phyloP scores from a whole-genome alignment of 1,140 invertebrate genomes.

The Papilio helenus region DNA sequence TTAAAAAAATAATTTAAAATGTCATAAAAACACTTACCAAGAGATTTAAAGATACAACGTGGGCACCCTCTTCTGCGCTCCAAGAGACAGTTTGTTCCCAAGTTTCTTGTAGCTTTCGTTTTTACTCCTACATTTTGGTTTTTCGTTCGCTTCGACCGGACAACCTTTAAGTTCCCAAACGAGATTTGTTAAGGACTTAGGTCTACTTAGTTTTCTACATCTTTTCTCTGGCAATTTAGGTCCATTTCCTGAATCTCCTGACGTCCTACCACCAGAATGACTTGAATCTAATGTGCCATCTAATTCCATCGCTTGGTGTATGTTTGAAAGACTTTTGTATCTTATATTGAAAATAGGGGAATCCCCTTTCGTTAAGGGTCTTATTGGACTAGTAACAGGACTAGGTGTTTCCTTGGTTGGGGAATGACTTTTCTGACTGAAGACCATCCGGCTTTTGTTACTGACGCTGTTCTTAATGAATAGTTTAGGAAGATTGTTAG shows the following conservation, averaged over 20 bases:
- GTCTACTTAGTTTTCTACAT: slow-evolving; percentile 89
- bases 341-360: slow-evolving; percentile 92
- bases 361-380: slow-evolving; percentile 85
- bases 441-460: slow-evolving; percentile 85
- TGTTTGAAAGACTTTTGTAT: slow-evolving; percentile 91
- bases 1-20: background rate
- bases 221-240: slow-evolving; percentile 92
- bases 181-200: slow-evolving; percentile 92
- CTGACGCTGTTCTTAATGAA: slow-evolving; percentile 90
- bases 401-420: slow-evolving; percentile 89
- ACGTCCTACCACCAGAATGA: slow-evolving; percentile 92
- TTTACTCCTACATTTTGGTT: slow-evolving; percentile 84
- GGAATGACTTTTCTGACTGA: slow-evolving; percentile 88
- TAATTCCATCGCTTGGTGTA: slow-evolving; percentile 90
- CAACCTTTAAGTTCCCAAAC: slow-evolving; percentile 90
- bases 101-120: slow-evolving; percentile 82
- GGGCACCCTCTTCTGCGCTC: slow-evolving; percentile 79
- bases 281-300: slow-evolving; percentile 93
- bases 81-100: slow-evolving; percentile 78
- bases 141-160: slow-evolving; percentile 82
- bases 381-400: slow-evolving; percentile 80
- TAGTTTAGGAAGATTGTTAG: slow-evolving; percentile 85
- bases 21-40: slow-evolving; percentile 57
- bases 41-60: slow-evolving; percentile 79
- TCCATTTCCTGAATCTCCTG: slow-evolving; percentile 91